phyloP scores from a whole-genome alignment of 1,140 invertebrate species.

The Luehdorfia chinensis region DNA sequence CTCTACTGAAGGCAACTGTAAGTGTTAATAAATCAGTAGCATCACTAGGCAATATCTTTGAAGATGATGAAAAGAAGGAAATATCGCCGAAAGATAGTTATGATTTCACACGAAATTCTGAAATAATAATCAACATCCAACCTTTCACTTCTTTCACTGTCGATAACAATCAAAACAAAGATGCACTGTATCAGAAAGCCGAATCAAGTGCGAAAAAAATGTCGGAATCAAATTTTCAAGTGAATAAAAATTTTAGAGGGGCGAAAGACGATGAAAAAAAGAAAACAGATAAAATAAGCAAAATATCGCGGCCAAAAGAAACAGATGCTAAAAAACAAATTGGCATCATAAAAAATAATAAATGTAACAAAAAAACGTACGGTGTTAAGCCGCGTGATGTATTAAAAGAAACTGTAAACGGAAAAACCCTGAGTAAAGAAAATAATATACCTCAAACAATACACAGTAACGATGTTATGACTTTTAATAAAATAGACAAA shows the following conservation, averaged over 20 bases:
- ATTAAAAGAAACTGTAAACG: background rate
- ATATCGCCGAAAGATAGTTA: slow-evolving; percentile 14
- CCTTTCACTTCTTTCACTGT: slow-evolving; percentile 4
- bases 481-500: too few relatives aligned
- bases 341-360: background rate
- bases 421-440: background rate
- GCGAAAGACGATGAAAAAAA: slow-evolving; percentile 2
- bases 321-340: background rate
- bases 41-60: slow-evolving; percentile 49
- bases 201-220: too few relatives aligned
- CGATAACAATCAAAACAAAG: slow-evolving; percentile 1
- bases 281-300: background rate
- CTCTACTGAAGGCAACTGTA: slow-evolving; percentile 35
- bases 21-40: slow-evolving; percentile 50
- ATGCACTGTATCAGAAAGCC: slow-evolving; percentile 11
- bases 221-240: too few relatives aligned
- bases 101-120: slow-evolving; percentile 8
- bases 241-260: too few relatives aligned
- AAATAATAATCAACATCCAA: slow-evolving; percentile 6
- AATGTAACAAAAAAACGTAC: background rate
- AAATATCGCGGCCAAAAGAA: background rate
- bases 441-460: background rate
- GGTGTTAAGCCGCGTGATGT: background rate
- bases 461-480: too few relatives aligned
- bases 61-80: slow-evolving; percentile 41